These are phyloP conservation scores for Epizoanthus ramosus DNA, from an alignment of 92 coral and sea anemone species.

Conservation along the genomic window DNA sequence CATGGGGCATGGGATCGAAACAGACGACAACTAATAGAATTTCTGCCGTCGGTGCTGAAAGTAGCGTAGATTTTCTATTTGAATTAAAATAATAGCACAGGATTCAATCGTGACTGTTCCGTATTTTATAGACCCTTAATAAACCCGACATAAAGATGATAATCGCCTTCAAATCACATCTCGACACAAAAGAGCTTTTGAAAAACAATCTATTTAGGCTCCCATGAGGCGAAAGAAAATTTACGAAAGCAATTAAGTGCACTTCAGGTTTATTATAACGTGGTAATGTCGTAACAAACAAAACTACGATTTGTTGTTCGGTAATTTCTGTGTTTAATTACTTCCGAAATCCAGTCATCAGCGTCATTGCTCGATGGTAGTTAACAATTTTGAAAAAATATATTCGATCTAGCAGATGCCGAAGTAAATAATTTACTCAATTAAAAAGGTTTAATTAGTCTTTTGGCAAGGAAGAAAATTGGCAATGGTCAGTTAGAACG, in stretches of 20 bases:
- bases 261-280: slow-evolving; percentile 48
- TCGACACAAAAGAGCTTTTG: slow-evolving; percentile 34
- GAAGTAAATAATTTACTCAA: slow-evolving; percentile 45
- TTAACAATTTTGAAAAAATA: slow-evolving; percentile 41
- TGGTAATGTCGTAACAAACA: slow-evolving; percentile 45
- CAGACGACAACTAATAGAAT: neutral
- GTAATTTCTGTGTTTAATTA: slow-evolving; percentile 52
- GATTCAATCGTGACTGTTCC: slow-evolving; percentile 25
- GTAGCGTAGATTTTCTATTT: neutral
- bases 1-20: neutral
- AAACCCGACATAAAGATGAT: slow-evolving; percentile 37
- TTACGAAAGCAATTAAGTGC: slow-evolving; percentile 55
- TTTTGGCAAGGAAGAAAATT: slow-evolving; percentile 31
- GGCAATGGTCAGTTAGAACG: slow-evolving; percentile 12
- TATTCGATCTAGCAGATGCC: slow-evolving; percentile 44
- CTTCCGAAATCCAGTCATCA: slow-evolving; percentile 54
- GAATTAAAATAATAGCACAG: neutral
- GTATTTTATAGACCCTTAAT: slow-evolving; percentile 20
- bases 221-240: slow-evolving; percentile 49
- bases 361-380: slow-evolving; percentile 37
- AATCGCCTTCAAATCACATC: slow-evolving; percentile 38
- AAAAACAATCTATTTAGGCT: slow-evolving; percentile 37
- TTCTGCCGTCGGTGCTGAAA: neutral
- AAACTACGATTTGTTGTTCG: slow-evolving; percentile 63
- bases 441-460: slow-evolving; percentile 42